Base-by-base conservation (phyloP, 2,113 vertebrate species). In the Protobothrops mucrosquamatus region DNA sequence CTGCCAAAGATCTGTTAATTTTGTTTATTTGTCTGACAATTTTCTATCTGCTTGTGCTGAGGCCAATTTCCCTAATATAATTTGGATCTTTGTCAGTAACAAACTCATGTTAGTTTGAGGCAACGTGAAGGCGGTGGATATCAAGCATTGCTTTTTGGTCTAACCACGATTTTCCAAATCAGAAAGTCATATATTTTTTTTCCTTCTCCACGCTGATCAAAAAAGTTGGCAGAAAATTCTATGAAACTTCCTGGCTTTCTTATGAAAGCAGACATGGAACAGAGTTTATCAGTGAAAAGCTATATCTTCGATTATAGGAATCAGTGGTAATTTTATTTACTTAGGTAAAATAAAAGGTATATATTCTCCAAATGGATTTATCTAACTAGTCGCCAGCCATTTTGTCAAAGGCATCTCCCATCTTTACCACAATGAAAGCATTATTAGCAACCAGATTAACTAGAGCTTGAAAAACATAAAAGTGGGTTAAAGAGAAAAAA, bases 151-250 rank as follows among this genome's bases (percentile, higher is more conserved):
- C 39, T 69, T 18, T 39, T 26, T 4, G 20, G 29, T 56, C 61
- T 7, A n/a, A 23, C 22, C 34, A 23, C 7, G 0, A 59, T 89
- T 93, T n/a, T 34, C 22, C n/a, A 34, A 52, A 93, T 88, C 89
- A 85, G 0, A 0, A 89, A 93, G 10, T 3, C 34, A 1, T 94
- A 91, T 90, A 34, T 64, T 26, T 61, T 69, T 34, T 69, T 2
- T 3, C 54, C 93, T 87, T 51, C 48, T 51, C 48, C 69, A 89
- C 89, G 86, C 61, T 15, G 52, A 20, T 11, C 87, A 93, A 39
- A 93, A 86, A 95, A 26, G 10, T 54, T 26, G 56, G 29, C 55
- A 54, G 69, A 91, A 93, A 92, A 56, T n/a, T 48, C 93, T 95
- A 89, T 57, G 91, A 7, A 55, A 89, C 46, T 22, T 93, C 91